Base-by-base conservation (phyloP, 2,797 vertebrate genomes). In the Pseudochaenichthys georgianus region DNA sequence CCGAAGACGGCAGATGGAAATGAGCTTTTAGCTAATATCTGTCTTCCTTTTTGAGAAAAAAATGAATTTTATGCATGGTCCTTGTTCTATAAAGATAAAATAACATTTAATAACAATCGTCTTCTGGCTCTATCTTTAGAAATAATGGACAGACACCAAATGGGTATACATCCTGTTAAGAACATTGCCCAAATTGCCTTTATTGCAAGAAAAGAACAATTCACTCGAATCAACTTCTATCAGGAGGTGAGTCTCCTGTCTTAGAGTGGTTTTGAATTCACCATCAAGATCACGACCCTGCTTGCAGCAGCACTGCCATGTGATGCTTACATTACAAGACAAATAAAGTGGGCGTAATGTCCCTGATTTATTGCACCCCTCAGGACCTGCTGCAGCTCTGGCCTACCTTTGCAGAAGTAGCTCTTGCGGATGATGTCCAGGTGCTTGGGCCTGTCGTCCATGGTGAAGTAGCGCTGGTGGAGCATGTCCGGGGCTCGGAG, bases 351-450 rank as follows among this genome's bases (percentile, higher is more conserved):
- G 68, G 62, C 45, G 50, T 42, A 63, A 59, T 70, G 62, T 51
- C 54, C 57, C 45, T 51, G 53, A 72, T 21, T 58, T 57, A 62
- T 52, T 74, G 43, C 16, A 50, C 10, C 3, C 55, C 9, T 70
- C 13, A 71, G 47, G 17, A 23, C 41, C 28, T 9, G 28, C 7
- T 43, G 54, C 17, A 21, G n/a, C 17, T 34, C n/a, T 19, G 13
- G 53, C 16, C 19, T 92, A 96, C 95, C 96, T 97, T 98, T 99
- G 91, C 95, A 93, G 0, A 97, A 98, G 94, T 96, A 99, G 94
- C 91, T 96, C 90, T 98, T 99, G 65, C 97, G 95, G 77, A 97
- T 86, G 63, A 95, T 65, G 7, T 99, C 98, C 92, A 96, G 92
- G 0, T 97, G 94, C 90, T 97, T 97, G 64, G 94, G 95, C 77